Percentiles rank a stretch among this genome's conserved stretches.
Conservation (phyloP, 2,797 vertebrate species). For the Eulemur albifrons region DNA sequence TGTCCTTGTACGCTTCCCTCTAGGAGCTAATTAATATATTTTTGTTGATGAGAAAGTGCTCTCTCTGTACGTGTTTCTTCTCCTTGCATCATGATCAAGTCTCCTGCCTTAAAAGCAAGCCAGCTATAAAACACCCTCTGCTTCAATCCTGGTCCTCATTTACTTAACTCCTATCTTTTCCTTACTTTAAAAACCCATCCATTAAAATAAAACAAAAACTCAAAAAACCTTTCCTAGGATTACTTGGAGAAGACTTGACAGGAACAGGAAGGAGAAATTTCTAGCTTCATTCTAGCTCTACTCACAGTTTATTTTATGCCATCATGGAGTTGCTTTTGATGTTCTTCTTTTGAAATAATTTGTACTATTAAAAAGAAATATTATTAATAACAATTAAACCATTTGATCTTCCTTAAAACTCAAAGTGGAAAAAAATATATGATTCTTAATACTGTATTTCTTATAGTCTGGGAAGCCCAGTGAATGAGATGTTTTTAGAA, state of each 20-base stretch:
- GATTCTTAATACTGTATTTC: not conserved
- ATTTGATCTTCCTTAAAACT: not conserved
- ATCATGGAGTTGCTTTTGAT: not conserved
- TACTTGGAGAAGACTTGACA: not conserved
- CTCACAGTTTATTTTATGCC: not conserved
- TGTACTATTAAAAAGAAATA: not conserved
- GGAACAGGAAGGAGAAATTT: not conserved
- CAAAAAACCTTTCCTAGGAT: not conserved
- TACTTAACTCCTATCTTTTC: not conserved
- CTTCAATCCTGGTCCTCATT: not conserved
- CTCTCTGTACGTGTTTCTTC: not conserved
- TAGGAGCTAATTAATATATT: not conserved
- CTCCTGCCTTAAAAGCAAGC: not conserved
- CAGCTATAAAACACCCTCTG: not conserved
- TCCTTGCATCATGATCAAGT: not conserved
- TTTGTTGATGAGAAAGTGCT: not conserved
- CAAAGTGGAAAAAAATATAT: not conserved
- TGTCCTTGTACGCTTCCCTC: not conserved
- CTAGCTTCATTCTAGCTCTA: not conserved
- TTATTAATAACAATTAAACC: not conserved
- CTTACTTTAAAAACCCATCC: not conserved
- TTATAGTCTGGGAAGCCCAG: not conserved
- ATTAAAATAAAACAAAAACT: not conserved
- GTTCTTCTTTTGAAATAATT: not conserved
- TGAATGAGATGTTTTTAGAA: not conserved